phyloP scores from a whole-genome alignment of 2,113 vertebrate species.

The Emydura subglobosa region DNA sequence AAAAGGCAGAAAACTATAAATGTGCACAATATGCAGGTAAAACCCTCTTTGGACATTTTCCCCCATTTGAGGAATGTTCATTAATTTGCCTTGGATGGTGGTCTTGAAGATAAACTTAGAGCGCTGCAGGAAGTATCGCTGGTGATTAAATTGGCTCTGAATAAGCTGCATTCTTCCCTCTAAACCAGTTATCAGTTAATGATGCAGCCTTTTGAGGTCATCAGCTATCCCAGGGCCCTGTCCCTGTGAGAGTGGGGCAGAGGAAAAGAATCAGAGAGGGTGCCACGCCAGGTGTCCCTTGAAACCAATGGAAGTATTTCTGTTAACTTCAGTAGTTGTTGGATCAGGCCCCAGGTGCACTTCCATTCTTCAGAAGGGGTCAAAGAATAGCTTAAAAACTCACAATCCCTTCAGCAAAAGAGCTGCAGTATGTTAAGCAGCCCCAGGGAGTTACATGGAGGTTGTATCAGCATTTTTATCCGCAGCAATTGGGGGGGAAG shows the following conservation, averaged over 20 bases:
- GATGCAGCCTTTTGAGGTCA: background rate
- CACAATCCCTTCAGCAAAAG: background rate
- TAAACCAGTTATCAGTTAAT: background rate
- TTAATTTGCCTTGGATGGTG: background rate
- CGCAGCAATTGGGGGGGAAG: background rate
- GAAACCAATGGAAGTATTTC: background rate
- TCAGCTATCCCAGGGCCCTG: background rate
- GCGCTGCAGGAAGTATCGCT: background rate
- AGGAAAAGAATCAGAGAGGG: background rate
- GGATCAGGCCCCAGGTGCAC: background rate
- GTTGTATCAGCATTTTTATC: background rate
- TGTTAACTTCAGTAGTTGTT: background rate
- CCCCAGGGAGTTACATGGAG: background rate
- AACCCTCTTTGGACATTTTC: background rate
- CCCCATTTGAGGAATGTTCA: background rate
- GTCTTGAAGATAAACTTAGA: background rate
- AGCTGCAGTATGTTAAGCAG: background rate
- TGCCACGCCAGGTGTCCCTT: background rate
- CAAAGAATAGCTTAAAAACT: background rate
- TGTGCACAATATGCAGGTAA: background rate
- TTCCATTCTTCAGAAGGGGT: background rate
- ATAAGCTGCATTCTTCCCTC: background rate
- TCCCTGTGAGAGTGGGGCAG: background rate
- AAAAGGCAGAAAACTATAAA: background rate
- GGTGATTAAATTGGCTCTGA: background rate